A percentile compares a stretch with the other conserved stretches of the same genome.
These are phyloP conservation scores for Linnaemya tessellans DNA, from an alignment of 2,888 invertebrate genomes.

Conservation along the genomic window DNA sequence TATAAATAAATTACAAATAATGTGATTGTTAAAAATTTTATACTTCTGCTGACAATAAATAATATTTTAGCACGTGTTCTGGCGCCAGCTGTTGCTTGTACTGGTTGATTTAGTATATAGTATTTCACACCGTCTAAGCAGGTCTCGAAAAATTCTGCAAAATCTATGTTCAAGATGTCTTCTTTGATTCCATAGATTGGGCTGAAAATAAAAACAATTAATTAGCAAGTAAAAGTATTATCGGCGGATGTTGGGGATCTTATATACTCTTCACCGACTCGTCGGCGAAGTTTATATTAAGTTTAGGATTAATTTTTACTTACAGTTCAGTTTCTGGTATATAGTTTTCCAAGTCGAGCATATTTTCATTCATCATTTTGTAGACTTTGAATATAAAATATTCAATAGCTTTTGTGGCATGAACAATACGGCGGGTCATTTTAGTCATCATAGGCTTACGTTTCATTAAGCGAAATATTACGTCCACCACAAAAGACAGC, in stretches of 20 bases:
- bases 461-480: neutral
- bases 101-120: conserved; percentile 21
- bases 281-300: no score
- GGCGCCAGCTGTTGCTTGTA: neutral
- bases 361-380: conserved; percentile 29
- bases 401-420: neutral
- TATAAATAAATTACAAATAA: conserved; percentile 14
- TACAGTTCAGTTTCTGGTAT: conserved; percentile 51
- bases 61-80: conserved; percentile 12
- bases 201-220: neutral
- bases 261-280: no score
- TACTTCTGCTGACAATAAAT: conserved; percentile 1
- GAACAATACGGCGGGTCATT: conserved; percentile 13
- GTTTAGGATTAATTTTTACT: neutral
- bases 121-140: conserved; percentile 26
- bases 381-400: neutral
- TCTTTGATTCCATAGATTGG: neutral
- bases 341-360: conserved; percentile 22
- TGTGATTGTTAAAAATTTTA: neutral
- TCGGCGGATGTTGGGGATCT: no score
- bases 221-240: no score
- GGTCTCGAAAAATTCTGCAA: neutral
- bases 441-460: neutral
- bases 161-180: neutral
- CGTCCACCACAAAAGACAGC: neutral